Percentiles rank a stretch among this genome's conserved stretches.
Conservation (phyloP, 1,140 invertebrate species). For the Eumeta japonica region DNA sequence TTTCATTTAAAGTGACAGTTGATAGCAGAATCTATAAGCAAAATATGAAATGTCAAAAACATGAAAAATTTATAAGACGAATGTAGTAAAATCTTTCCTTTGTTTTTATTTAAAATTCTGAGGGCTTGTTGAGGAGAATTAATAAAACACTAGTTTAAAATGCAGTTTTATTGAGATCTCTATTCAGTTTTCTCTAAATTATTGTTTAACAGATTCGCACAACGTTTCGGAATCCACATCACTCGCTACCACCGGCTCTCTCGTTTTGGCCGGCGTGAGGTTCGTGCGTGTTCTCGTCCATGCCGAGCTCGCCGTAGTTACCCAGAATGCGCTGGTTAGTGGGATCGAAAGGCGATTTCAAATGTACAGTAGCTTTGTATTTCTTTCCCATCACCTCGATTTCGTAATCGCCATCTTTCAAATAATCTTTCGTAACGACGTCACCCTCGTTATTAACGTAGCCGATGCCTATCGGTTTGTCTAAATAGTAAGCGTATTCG, state of each 20-base stretch:
- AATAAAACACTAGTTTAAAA: no score
- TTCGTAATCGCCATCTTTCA: slow-evolving; percentile 72
- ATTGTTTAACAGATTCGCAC: no score
- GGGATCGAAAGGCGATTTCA: slow-evolving; percentile 79
- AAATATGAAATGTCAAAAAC: no score
- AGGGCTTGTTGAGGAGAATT: no score
- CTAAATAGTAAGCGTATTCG: slow-evolving; percentile 74
- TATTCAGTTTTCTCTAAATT: no score
- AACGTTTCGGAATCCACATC: slow-evolving; percentile 9
- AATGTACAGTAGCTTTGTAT: slow-evolving; percentile 68
- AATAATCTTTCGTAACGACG: slow-evolving; percentile 65
- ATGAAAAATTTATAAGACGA: no score
- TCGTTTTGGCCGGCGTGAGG: slow-evolving; percentile 53
- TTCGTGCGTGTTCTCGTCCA: slow-evolving; percentile 45
- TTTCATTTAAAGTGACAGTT: no score
- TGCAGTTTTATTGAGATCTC: slow-evolving; percentile 22
- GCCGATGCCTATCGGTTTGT: slow-evolving; percentile 65
- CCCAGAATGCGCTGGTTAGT: slow-evolving; percentile 51
- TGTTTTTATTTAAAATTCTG: no score
- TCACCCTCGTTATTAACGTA: slow-evolving; percentile 49
- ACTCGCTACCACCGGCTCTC: slow-evolving; percentile 47
- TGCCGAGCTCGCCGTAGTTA: slow-evolving; percentile 39
- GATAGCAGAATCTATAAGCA: no score
- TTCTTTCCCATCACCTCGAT: slow-evolving; percentile 76
- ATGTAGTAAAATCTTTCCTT: no score